Base-by-base conservation (phyloP, 2,797 vertebrate genomes). In the Myiothlypis chrysogaster region DNA sequence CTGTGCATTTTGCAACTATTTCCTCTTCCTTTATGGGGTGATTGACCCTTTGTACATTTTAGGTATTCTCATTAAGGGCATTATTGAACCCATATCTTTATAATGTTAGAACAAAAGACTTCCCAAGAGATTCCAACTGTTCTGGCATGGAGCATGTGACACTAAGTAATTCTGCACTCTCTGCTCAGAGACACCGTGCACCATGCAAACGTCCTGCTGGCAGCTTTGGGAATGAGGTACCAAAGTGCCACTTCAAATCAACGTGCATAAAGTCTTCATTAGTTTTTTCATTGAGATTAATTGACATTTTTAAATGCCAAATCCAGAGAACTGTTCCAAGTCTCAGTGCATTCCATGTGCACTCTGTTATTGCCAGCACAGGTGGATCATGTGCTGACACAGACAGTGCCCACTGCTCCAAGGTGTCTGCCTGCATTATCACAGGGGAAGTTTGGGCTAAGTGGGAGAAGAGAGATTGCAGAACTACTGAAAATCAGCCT, bases 41-140 rank as follows among this genome's bases (percentile, higher is more conserved):
- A 83, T 34, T 95, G 92, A 87, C 86, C 89, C 65, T 91, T 93
- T 86, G 87, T 95, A 90, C 85, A 27, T 90, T 94, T 93, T 72
- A 95, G 83, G 81, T 93, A 73, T 94, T 96, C 77, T 95, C 93
- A 87, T 93, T 92, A 93, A 91, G 21, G 65, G 15, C 55, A 81
- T 90, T 89, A 83, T 53, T 91, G 68, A 80, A 72, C 64, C 34
- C 50, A 17, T 88, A 84, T 87, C 71, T 95, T 63, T 61, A 85
- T 69, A 88, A 55, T 39, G 35, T 79, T 72, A 79, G 63, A 96
- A 85, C 56, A 92, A 92, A 90, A 89, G 70, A 61, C 25, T 86
- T 91, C 80, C 85, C 69, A 55, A 76, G 76, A 66, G 23, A 44
- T 49, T 83, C 41, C 52, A 88, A 21, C 35, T 88, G 55, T 83